Evolutionary conservation across 2,797 vertebrate species (phyloP), one percentile per base, ranked within the genome.

Genomic region (Columba guinea): DNA sequence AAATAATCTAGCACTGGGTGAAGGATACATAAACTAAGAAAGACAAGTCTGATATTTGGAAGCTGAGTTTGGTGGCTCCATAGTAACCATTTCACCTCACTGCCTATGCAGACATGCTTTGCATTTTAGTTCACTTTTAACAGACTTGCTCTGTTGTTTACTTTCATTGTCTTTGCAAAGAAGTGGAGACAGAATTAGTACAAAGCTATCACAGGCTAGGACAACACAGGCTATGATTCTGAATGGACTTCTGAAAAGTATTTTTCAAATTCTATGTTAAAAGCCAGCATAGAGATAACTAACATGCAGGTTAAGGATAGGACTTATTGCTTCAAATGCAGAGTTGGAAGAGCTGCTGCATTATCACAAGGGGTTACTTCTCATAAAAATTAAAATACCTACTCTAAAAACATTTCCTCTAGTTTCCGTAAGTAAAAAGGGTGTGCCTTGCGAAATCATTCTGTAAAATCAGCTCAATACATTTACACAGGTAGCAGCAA

Each of bases 71-170:
- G 95, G 91, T 97, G 97, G 93, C 94, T 77, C 98, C 98, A 98
- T 98, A 97, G 98, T 98, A 98, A 99, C 98, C 70, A 90, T 92
- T 97, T 97, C 97, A 96, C 97, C 96, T 87, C 71, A 90, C 80
- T 96, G 95, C 93, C 96, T 98, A 94, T 97, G 96, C 95, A 96
- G 85, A 94, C 97, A 98, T 97, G 98, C 96, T 97, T 92, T 97
- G 97, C 96, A 97, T 98, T 97, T 97, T 97, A 97, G 96, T 96
- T 97, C 68, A 97, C 96, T 95, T 90, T 81, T 92, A 91, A 91
- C 65, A 93, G 95, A 74, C 88, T 90, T 84, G 70, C 68, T 94
- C 84, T 94, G 91, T 93, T 96, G 91, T 95, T 97, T 95, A 89
- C 87, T 87, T 94, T 75, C 70, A 81, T 53, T 90, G 83, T 91